Percentiles rank a stretch among this genome's conserved stretches.
Conservation (phyloP, 2,888 invertebrate genomes). For the Eilema caniola region DNA sequence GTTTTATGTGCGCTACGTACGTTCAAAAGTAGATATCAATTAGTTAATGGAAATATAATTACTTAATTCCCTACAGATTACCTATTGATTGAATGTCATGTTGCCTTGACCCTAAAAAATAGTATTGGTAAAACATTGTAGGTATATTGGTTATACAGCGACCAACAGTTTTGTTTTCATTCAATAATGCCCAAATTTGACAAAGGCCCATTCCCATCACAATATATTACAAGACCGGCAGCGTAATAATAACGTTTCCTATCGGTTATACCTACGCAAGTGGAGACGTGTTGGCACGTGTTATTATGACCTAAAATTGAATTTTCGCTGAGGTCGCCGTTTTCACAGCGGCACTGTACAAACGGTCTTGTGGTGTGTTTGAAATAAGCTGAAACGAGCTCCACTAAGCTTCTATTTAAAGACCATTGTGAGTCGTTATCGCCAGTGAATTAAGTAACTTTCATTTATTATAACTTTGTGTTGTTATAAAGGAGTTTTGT, state of each 20-base stretch:
- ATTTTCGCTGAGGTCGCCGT: constrained; percentile 39
- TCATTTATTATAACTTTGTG: constrained; percentile 21
- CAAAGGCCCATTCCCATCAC: constrained; percentile 4
- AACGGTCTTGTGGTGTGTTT: constrained; percentile 29
- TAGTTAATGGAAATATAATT: background rate
- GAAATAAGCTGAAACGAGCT: constrained; percentile 37
- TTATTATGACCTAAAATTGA: constrained; percentile 50
- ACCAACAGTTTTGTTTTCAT: background rate
- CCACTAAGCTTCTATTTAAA: constrained; percentile 26
- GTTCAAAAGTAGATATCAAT: too few relatives aligned
- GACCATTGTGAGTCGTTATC: constrained; percentile 30
- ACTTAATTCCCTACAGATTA: background rate
- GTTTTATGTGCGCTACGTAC: too few relatives aligned
- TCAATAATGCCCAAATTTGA: constrained; percentile 6
- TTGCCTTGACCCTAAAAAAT: background rate
- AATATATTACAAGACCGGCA: constrained; percentile 13
- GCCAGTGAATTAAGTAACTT: constrained; percentile 23
- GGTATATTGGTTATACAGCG: background rate
- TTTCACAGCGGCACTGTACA: constrained; percentile 47
- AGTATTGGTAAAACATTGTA: background rate
- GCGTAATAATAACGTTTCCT: constrained; percentile 23
- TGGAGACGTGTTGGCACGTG: constrained; percentile 29
- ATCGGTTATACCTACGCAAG: constrained; percentile 14
- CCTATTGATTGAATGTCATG: background rate
- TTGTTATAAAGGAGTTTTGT: constrained; percentile 11